Conservation (phyloP, 2,797 vertebrate species). For the Falco berigora region DNA sequence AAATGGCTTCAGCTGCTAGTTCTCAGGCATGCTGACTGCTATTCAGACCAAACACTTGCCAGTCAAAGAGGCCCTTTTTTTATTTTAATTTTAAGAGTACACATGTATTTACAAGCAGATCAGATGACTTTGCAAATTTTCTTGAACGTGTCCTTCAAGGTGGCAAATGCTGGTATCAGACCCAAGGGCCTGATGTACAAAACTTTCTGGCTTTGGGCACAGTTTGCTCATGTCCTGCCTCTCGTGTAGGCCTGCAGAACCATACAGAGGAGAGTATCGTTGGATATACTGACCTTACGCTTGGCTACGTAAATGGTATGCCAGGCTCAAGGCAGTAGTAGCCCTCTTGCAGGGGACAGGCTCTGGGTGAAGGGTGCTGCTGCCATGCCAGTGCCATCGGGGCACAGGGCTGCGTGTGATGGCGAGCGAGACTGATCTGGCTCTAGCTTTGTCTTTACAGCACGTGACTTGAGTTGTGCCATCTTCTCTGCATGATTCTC, state of each 20-base stretch:
- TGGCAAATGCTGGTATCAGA: background rate
- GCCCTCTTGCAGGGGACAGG: background rate
- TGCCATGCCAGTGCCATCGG: background rate
- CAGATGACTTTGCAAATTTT: background rate
- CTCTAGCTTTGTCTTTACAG: background rate
- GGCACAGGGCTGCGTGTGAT: background rate
- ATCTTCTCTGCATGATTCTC: rapidly evolving
- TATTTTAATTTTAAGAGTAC: background rate
- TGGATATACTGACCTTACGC: rapidly evolving
- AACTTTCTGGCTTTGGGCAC: background rate
- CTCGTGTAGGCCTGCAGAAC: background rate
- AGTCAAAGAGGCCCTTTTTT: background rate
- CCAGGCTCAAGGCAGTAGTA: background rate
- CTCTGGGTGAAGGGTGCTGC: background rate
- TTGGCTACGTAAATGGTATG: background rate
- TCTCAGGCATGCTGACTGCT: background rate
- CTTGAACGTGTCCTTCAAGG: background rate
- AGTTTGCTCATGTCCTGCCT: background rate
- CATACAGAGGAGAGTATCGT: rapidly evolving
- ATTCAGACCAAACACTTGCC: background rate
- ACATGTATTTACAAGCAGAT: background rate
- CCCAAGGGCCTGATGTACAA: background rate
- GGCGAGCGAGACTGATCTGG: background rate
- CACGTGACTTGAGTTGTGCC: rapidly evolving
- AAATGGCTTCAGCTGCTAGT: background rate